Evolutionary conservation across 2,797 vertebrate species (phyloP).

Genomic region (Parauchenoglanis ngamensis): DNA sequence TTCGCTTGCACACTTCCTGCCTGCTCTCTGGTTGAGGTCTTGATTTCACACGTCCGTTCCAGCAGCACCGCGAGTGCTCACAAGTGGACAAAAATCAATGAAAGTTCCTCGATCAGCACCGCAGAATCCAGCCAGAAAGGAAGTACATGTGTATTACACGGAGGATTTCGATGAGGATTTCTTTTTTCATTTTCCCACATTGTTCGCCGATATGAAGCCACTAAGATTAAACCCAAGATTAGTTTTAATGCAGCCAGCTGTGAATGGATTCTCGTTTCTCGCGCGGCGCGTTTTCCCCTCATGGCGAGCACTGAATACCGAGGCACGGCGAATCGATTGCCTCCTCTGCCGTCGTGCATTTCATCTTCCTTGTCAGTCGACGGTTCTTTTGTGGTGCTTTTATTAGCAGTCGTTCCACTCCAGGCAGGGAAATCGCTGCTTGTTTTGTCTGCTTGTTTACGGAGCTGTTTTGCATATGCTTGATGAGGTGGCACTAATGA

Average conservation of each 20-base stretch:
- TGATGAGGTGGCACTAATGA: conserved; percentile 32
- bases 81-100: conserved; percentile 1
- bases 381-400: conserved; percentile 32
- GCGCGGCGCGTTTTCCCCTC: neutral
- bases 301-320: neutral
- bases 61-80: neutral
- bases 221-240: conserved; percentile 22
- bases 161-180: neutral
- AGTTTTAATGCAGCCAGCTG: conserved; percentile 21
- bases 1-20: neutral
- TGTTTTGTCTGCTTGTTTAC: conserved; percentile 34
- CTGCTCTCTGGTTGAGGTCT: conserved; percentile 11
- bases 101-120: neutral
- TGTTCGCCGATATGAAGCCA: neutral
- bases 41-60: conserved; percentile 8
- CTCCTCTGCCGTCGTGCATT: conserved; percentile 3
- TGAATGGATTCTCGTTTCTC: neutral
- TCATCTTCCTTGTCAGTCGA: conserved; percentile 2
- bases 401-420: conserved; percentile 21
- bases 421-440: neutral
- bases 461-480: conserved; percentile 32
- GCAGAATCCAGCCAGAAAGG: conserved; percentile 6
- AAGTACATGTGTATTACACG: neutral
- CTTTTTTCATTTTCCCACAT: neutral
- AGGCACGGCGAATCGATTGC: conserved; percentile 36